Evolutionary conservation across 30 jellyfish, hydroid and myxozoan species (phyloP).

Genomic region (Calvadosia cruxmelitensis): DNA sequence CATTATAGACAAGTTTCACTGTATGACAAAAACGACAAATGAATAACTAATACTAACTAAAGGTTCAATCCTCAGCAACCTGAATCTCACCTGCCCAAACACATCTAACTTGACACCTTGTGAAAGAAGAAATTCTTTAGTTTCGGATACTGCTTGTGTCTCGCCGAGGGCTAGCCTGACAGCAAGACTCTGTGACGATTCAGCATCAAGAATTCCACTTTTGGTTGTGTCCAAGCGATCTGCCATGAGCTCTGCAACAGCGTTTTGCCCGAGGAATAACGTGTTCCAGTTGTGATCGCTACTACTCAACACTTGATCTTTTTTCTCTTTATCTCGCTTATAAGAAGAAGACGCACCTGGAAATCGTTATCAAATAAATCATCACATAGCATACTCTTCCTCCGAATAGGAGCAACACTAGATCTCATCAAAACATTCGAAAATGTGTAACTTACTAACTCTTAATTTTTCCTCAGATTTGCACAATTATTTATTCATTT

Average conservation of each 20-base stretch:
- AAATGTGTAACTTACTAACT: too few relatives aligned
- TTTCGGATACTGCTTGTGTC: slow-evolving; percentile 84
- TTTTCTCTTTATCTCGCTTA: slow-evolving; percentile 54
- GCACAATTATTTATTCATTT: too few relatives aligned
- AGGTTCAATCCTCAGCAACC: too few relatives aligned
- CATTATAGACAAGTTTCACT: too few relatives aligned
- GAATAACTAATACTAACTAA: too few relatives aligned
- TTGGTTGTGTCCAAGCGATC: slow-evolving; percentile 48
- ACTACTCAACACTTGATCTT: slow-evolving; percentile 33
- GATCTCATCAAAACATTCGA: too few relatives aligned
- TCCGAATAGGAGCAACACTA: too few relatives aligned
- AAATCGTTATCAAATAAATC: slow-evolving; percentile 2
- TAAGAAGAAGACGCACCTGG: slow-evolving; percentile 59
- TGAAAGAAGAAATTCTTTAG: slow-evolving; percentile 72
- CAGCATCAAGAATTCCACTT: slow-evolving; percentile 51
- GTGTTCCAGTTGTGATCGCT: slow-evolving; percentile 97
- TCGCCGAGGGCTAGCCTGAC: slow-evolving; percentile 97
- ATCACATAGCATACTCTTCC: too few relatives aligned
- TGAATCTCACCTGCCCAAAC: slow-evolving; percentile 65
- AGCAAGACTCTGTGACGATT: slow-evolving; percentile 60
- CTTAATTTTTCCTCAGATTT: too few relatives aligned
- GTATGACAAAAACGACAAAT: too few relatives aligned
- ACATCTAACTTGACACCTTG: slow-evolving; percentile 90
- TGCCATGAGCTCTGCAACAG: slow-evolving; percentile 86
- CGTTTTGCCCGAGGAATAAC: slow-evolving; percentile 80